Evolutionary conservation across 2,888 invertebrate species (phyloP).

Genomic region (Phengaris arion): DNA sequence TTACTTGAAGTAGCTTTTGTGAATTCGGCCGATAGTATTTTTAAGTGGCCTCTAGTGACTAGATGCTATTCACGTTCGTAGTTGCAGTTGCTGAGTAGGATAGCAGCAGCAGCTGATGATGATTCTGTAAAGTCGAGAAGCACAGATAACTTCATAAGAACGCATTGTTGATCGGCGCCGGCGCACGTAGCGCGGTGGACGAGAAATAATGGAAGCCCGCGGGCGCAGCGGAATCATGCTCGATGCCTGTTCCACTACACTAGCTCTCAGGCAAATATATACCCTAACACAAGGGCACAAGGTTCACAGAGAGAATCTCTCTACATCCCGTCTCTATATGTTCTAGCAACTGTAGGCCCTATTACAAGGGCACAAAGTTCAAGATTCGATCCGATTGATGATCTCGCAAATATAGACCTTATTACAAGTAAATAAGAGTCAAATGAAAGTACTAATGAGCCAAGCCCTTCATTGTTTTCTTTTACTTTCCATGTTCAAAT

Average conservation of each 20-base stretch:
- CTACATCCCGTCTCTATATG: not conserved
- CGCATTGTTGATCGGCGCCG: not conserved
- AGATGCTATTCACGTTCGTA: no score
- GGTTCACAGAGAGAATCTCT: not conserved
- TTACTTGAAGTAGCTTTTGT: no score
- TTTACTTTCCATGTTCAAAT: constrained; percentile 11
- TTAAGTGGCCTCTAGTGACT: no score
- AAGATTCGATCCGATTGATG: not conserved
- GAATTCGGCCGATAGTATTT: no score
- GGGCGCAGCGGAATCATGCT: constrained; percentile 29
- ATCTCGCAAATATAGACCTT: not conserved
- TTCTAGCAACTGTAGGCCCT: not conserved
- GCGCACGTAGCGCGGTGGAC: constrained; percentile 3
- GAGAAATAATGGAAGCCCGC: constrained; percentile 17
- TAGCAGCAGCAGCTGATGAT: not conserved
- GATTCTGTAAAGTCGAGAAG: not conserved
- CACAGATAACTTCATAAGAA: not conserved
- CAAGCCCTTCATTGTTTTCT: constrained; percentile 9
- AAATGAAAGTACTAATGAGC: not conserved
- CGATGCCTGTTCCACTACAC: constrained; percentile 29
- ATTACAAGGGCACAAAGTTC: not conserved
- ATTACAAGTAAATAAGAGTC: not conserved
- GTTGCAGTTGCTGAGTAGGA: no score
- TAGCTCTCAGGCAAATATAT: not conserved
- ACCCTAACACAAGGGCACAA: not conserved